Percentiles rank a stretch among this genome's conserved stretches.
Evolutionary conservation across 2,888 invertebrate genomes (phyloP).

Genomic region (Tromatobia lineatoria): DNA sequence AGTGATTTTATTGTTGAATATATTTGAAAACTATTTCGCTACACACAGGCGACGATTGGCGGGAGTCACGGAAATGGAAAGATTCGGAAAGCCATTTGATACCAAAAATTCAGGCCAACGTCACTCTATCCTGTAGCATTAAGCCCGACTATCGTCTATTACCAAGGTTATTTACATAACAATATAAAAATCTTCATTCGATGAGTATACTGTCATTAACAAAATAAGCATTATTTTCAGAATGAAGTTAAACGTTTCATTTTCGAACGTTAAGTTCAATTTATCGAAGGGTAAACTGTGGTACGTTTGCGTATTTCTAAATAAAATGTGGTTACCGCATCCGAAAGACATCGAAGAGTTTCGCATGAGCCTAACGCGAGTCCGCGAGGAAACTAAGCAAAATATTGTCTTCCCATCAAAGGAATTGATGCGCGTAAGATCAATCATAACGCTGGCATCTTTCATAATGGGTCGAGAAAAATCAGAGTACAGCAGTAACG

Average conservation of each 20-base stretch:
- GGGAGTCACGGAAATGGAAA: constrained; percentile 89
- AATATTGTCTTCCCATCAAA: constrained; percentile 65
- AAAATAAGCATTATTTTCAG: constrained; percentile 84
- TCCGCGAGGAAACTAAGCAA: constrained; percentile 63
- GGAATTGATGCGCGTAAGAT: constrained; percentile 75
- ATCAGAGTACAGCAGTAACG: constrained; percentile 72
- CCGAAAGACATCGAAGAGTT: constrained; percentile 74
- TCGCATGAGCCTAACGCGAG: constrained; percentile 68
- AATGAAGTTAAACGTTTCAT: constrained; percentile 91
- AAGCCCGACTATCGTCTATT: constrained; percentile 90
- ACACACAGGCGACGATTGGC: constrained; percentile 90
- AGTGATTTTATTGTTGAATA: constrained; percentile 2
- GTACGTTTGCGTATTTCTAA: constrained; percentile 89
- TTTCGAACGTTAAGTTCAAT: constrained; percentile 91
- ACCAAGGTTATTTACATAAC: constrained; percentile 86
- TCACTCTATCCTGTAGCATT: constrained; percentile 91
- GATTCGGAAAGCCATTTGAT: constrained; percentile 92
- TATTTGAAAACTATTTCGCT: background rate
- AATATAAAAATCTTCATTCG: background rate
- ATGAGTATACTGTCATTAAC: background rate
- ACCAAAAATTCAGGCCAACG: constrained; percentile 89
- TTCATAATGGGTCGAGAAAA: constrained; percentile 73
- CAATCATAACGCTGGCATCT: constrained; percentile 77
- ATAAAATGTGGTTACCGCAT: constrained; percentile 85
- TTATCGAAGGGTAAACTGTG: constrained; percentile 91